Base-by-base conservation (phyloP, 1,140 invertebrate species). In the Papilio polytes region DNA sequence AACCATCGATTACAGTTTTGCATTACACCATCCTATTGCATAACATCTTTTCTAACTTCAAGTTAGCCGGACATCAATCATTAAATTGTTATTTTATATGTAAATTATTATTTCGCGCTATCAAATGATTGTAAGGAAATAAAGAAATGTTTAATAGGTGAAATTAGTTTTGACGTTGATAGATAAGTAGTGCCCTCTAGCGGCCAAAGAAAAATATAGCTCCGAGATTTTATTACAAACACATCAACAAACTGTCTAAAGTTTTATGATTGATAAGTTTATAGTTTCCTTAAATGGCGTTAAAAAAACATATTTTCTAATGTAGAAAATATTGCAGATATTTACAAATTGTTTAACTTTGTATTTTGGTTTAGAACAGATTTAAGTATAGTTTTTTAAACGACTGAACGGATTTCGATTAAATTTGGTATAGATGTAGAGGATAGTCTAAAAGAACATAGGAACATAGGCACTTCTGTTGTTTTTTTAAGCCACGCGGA, bases 131-230 rank as follows among this genome's bases (percentile, higher is more conserved):
- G 59, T 26, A 66, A 73, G 36, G 4, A 44, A 78, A 77, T 77
- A 78, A 31, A 76, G 22, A 76, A 70, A 70, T 70, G 12, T 70
- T 36, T 36, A 59, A 56, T 78, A 53, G 22, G 59, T 78, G 48
- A 78, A 78, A 78, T 78, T 78, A 78, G 53, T 78, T 78, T 56
- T 53, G 74, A 78, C 74, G 51, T 78, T 78, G 74, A 78, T 78
- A 78, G 51, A 78, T 78, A 78, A 59, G 46, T 78, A 78, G 22
- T 56, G 26, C 74, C 18, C 74, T 78, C 74, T 31, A 53, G 74
- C 31, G 31, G 18, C 18, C 53, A 78, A 53, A 78, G 74, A 15
- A 78, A 78, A 78, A 31, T 20, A 78, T 56, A 56, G 18, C 48
- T 36, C 74, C 26, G 12, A 56, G 74, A 59, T 56, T 78, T 56